phyloP scores from a whole-genome alignment of 2,888 invertebrate genomes.

The Thecophora atra region DNA sequence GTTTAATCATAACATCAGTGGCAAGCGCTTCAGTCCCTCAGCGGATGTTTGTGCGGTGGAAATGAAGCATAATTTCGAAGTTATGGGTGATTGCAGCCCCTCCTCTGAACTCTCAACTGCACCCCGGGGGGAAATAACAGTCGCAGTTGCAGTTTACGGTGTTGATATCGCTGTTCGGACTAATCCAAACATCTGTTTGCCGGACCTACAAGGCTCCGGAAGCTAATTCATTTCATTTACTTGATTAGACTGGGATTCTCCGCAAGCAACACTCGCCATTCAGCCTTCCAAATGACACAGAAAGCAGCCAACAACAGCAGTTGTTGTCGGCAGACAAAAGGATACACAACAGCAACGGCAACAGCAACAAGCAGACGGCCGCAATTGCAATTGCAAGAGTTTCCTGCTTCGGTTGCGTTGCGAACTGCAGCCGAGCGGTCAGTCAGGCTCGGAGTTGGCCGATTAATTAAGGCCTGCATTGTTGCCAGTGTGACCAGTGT shows the following conservation, averaged over 20 bases:
- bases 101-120: background rate
- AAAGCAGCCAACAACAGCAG: background rate
- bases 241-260: constrained; percentile 23
- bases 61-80: constrained; percentile 18
- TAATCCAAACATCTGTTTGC: constrained; percentile 21
- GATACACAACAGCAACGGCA: background rate
- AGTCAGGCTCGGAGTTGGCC: constrained; percentile 16
- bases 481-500: background rate
- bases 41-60: background rate
- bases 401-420: constrained; percentile 1
- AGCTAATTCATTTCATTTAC: constrained; percentile 30
- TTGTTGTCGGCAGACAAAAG: background rate
- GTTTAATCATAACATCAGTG: background rate
- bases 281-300: background rate
- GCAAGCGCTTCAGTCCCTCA: background rate
- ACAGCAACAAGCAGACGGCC: constrained; percentile 19
- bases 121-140: background rate
- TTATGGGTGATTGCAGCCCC: background rate
- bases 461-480: constrained; percentile 34
- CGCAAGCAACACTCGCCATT: background rate
- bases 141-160: background rate
- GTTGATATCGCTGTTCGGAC: constrained; percentile 19
- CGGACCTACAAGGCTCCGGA: constrained; percentile 3
- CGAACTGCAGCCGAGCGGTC: background rate
- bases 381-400: constrained; percentile 8